Conservation (phyloP, 2,888 invertebrate species). For the Adela reaumurella region DNA sequence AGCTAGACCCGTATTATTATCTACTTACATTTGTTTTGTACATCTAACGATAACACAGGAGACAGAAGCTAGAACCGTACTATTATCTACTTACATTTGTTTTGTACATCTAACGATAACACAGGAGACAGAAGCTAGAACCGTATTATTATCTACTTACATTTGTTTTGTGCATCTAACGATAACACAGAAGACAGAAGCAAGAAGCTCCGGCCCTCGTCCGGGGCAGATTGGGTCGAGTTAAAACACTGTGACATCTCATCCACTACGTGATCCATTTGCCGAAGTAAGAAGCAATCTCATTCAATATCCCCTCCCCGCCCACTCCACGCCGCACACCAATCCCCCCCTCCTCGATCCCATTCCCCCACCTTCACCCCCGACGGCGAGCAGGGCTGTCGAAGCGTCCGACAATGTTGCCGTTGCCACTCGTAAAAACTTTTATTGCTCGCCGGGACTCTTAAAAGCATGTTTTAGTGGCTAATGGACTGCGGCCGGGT, state of each 20-base stretch:
- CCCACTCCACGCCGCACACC: constrained; percentile 9
- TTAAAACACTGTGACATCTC: constrained; percentile 60
- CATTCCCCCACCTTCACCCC: constrained; percentile 26
- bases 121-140: no score
- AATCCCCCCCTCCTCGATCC: constrained; percentile 19
- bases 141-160: no score
- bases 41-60: no score
- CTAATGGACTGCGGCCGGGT: neutral
- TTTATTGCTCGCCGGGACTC: neutral
- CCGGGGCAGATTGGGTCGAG: constrained; percentile 38
- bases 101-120: no score
- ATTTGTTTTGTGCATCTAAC: no score
- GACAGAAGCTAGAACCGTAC: no score
- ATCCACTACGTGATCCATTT: constrained; percentile 60
- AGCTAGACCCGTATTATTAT: no score
- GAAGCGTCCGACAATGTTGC: constrained; percentile 27
- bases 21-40: no score
- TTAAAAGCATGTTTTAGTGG: neutral
- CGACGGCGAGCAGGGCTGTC: constrained; percentile 4
- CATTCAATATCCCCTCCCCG: constrained; percentile 50
- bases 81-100: no score
- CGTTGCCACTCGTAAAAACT: neutral
- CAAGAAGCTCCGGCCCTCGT: neutral
- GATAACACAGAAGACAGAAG: no score
- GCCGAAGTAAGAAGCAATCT: constrained; percentile 59